Conservation (phyloP, 1,140 invertebrate genomes). For the Patella vulgata region DNA sequence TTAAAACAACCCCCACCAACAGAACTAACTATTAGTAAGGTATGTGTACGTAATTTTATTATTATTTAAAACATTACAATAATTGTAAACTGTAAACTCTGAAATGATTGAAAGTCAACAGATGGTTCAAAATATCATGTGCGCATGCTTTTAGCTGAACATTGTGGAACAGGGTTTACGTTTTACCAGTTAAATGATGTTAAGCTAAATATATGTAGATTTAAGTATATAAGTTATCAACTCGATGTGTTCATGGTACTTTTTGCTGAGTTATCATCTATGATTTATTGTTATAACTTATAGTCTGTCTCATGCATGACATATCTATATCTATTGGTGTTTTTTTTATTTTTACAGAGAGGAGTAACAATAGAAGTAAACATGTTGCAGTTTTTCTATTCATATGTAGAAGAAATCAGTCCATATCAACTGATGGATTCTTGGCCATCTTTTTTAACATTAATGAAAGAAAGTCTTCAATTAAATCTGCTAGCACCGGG, state of each 20-base stretch:
- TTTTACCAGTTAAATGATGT: too few relatives aligned
- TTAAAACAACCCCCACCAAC: constrained; percentile 80
- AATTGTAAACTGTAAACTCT: too few relatives aligned
- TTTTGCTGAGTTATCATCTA: neutral
- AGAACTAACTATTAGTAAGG: constrained; percentile 50
- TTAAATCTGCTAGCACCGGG: constrained; percentile 77
- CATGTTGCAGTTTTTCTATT: constrained; percentile 74
- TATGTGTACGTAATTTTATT: constrained; percentile 11
- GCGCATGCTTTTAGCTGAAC: too few relatives aligned
- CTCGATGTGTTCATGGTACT: constrained; percentile 3
- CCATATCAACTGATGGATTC: constrained; percentile 78
- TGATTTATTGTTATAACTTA: constrained; percentile 13
- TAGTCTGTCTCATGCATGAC: too few relatives aligned
- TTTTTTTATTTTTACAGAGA: too few relatives aligned
- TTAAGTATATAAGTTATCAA: neutral
- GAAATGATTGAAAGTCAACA: too few relatives aligned
- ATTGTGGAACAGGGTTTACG: too few relatives aligned
- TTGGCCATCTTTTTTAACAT: constrained; percentile 80
- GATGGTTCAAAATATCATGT: too few relatives aligned
- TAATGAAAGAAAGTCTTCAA: constrained; percentile 79
- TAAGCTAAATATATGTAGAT: too few relatives aligned
- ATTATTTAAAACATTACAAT: constrained; percentile 5
- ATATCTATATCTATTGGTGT: too few relatives aligned
- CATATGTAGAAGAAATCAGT: constrained; percentile 75
- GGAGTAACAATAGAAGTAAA: constrained; percentile 72